These are phyloP conservation scores for Gymnodraco acuticeps DNA, from an alignment of 2,797 vertebrate genomes.

Conservation along the genomic window DNA sequence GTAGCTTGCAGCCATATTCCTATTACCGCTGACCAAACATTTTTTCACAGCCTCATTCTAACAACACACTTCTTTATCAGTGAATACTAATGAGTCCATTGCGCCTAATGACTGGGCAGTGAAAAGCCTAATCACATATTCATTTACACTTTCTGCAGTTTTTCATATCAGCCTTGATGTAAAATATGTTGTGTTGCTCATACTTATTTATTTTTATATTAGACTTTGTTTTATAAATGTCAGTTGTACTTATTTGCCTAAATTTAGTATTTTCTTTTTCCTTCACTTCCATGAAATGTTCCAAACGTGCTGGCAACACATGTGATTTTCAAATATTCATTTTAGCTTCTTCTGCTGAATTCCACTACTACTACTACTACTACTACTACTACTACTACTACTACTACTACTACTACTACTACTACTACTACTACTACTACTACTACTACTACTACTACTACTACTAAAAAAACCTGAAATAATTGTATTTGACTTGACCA, in stretches of 20 bases:
- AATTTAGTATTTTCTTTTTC: not conserved
- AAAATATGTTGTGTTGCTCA: not conserved
- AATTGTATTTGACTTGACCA: not conserved
- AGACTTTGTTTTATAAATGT: not conserved
- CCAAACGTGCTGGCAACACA: not conserved
- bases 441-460: not conserved
- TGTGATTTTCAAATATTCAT: not conserved
- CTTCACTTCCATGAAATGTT: not conserved
- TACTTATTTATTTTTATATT: not conserved
- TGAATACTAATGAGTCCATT: slow-evolving; percentile 48
- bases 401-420: not conserved
- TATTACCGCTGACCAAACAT: slow-evolving; percentile 16
- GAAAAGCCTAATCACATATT: slow-evolving; percentile 32
- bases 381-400: too few relatives aligned
- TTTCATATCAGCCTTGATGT: not conserved
- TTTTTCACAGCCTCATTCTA: slow-evolving; percentile 37
- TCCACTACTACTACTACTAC: too few relatives aligned
- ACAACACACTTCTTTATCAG: slow-evolving; percentile 37
- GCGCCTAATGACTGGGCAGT: slow-evolving; percentile 29
- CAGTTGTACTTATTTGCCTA: not conserved
- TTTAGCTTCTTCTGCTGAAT: not conserved
- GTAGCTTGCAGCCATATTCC: slow-evolving; percentile 5
- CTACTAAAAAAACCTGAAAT: not conserved
- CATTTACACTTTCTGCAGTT: slow-evolving; percentile 8
- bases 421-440: not conserved